Percentiles rank a stretch among this genome's conserved stretches.
Conservation (phyloP, 2,113 vertebrate species). For the Acrocephalus kingi region DNA sequence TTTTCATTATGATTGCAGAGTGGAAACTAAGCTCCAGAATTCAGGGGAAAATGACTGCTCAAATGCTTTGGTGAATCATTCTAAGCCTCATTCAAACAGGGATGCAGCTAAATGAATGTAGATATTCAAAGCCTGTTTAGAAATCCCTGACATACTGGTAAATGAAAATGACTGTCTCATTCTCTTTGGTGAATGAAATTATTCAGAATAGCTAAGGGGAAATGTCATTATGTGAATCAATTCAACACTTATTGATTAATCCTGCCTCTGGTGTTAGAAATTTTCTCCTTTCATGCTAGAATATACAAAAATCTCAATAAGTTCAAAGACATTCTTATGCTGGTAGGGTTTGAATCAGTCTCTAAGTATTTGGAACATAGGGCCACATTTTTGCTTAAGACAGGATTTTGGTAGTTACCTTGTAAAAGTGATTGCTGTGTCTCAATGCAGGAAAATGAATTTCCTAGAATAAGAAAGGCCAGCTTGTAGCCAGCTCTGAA, state of each 20-base stretch:
- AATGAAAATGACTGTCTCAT: slow-evolving; percentile 20
- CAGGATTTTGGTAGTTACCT: neutral
- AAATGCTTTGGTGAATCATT: slow-evolving; percentile 23
- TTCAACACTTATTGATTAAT: neutral
- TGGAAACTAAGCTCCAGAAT: neutral
- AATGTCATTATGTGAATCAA: slow-evolving; percentile 14
- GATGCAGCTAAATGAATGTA: slow-evolving; percentile 5
- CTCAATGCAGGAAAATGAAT: neutral
- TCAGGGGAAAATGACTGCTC: neutral
- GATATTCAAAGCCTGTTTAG: neutral
- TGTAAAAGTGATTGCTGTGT: neutral
- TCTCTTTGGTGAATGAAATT: slow-evolving; percentile 35
- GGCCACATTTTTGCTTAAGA: neutral
- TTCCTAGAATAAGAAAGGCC: neutral
- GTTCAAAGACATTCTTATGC: neutral
- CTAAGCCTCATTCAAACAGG: neutral
- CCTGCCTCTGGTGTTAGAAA: neutral
- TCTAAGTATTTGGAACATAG: neutral
- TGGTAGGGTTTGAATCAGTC: neutral
- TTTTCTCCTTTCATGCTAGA: neutral
- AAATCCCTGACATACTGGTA: slow-evolving; percentile 16
- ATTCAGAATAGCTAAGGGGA: slow-evolving; percentile 16
- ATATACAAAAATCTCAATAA: neutral
- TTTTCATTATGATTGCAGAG: neutral
- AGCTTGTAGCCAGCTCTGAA: neutral